Percentiles rank a stretch among this genome's conserved stretches.
Conservation (phyloP, 2,113 vertebrate genomes). For the Psittacula cyanocephala region DNA sequence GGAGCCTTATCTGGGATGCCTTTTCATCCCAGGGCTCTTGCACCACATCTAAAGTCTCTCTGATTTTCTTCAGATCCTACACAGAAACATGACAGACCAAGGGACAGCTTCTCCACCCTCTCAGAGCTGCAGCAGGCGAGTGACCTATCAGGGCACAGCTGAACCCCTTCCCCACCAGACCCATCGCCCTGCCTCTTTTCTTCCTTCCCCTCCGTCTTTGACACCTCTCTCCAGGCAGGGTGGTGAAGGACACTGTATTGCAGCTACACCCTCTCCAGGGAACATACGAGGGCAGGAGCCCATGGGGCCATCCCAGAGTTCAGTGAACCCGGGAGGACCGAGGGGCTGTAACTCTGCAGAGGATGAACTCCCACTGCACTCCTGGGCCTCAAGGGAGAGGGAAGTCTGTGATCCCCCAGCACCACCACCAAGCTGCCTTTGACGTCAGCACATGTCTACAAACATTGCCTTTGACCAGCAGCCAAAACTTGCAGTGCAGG, state of each 20-base stretch:
- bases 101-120: not conserved
- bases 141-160: fast-evolving
- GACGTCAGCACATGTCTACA: not conserved
- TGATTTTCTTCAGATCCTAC: not conserved
- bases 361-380: not conserved
- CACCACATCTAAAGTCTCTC: not conserved
- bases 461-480: not conserved
- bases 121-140: not conserved
- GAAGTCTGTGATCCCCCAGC: not conserved
- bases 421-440: not conserved
- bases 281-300: fast-evolving
- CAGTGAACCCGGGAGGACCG: fast-evolving
- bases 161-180: not conserved
- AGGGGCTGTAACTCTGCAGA: not conserved
- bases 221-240: not conserved
- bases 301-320: fast-evolving
- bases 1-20: not conserved
- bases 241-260: fast-evolving
- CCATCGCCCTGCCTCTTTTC: not conserved
- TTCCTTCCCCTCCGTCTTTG: not conserved
- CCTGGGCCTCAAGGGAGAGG: not conserved
- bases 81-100: not conserved
- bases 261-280: not conserved
- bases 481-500: not conserved
- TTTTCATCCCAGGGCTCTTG: not conserved